A percentile compares a stretch with the other conserved stretches of the same genome.
Evolutionary conservation across 2,113 vertebrate genomes (phyloP).

Genomic region (Silurus meridionalis): DNA sequence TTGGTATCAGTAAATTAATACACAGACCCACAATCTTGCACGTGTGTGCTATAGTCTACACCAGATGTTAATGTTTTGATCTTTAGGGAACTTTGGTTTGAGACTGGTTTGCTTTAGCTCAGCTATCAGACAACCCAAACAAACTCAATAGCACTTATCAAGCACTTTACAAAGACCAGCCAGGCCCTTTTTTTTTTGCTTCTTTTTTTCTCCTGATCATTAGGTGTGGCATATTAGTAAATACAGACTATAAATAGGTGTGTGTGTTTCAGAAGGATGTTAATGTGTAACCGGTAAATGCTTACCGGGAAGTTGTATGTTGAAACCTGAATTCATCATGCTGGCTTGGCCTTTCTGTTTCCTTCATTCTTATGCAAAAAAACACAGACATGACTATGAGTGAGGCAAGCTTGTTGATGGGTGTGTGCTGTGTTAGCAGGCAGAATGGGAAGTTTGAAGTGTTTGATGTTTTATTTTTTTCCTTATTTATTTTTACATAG

Average conservation of each 20-base stretch:
- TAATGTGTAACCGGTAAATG: slow-evolving; percentile 63
- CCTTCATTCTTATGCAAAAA: slow-evolving; percentile 36
- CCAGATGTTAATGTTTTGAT: slow-evolving; percentile 50
- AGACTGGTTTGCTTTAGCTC: not conserved
- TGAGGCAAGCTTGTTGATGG: not conserved
- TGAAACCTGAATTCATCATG: slow-evolving; percentile 30
- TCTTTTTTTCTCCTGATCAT: not conserved
- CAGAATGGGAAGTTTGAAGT: slow-evolving; percentile 14
- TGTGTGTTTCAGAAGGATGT: slow-evolving; percentile 40
- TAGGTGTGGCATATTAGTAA: not conserved
- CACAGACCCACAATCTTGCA: slow-evolving; percentile 26
- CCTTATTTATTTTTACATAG: not conserved
- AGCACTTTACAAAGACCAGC: not conserved
- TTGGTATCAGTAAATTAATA: not conserved
- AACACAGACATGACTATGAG: slow-evolving; percentile 1
- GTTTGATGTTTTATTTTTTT: not conserved
- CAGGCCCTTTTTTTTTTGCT: not conserved
- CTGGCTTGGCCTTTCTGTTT: slow-evolving; percentile 50
- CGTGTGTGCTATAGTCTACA: slow-evolving; percentile 46
- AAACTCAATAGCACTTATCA: not conserved
- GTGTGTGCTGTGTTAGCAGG: slow-evolving; percentile 29
- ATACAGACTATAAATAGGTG: slow-evolving; percentile 10
- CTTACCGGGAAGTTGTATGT: slow-evolving; percentile 57
- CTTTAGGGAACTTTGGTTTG: slow-evolving; percentile 28
- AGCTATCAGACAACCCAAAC: not conserved